A percentile compares a stretch with the other conserved stretches of the same genome.
Evolutionary conservation across 1,140 invertebrate genomes (phyloP).

Genomic region (Chironomus tepperi): DNA sequence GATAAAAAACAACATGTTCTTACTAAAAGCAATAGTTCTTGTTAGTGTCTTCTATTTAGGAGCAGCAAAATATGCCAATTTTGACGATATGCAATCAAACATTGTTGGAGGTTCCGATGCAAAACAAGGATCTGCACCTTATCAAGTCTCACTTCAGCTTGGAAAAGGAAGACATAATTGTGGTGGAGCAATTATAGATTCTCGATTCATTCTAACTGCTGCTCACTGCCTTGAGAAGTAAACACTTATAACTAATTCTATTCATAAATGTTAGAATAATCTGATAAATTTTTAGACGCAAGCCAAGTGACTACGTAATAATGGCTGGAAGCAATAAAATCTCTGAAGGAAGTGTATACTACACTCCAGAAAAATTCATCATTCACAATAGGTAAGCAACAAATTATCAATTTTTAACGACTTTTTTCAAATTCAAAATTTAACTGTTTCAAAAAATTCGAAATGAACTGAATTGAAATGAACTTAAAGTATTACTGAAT

Average conservation of each 20-base stretch:
- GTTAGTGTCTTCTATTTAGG: background rate
- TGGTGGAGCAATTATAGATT: constrained; percentile 39
- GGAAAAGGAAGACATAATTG: constrained; percentile 38
- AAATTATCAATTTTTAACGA: too few species aligned
- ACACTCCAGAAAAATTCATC: constrained; percentile 40
- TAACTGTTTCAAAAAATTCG: too few species aligned
- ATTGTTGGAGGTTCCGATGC: constrained; percentile 42
- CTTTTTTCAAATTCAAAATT: too few species aligned
- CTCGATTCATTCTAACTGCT: constrained; percentile 39
- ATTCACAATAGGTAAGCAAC: constrained; percentile 29
- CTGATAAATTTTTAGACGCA: too few species aligned
- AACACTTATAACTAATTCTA: too few species aligned
- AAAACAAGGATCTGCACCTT: constrained; percentile 37
- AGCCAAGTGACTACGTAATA: constrained; percentile 34
- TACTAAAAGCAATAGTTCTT: background rate
- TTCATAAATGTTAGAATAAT: too few species aligned
- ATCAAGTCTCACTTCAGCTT: constrained; percentile 40
- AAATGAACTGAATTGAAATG: too few species aligned
- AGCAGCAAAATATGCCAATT: background rate
- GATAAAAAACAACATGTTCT: background rate
- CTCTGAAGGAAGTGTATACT: constrained; percentile 40
- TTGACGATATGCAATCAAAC: constrained; percentile 30
- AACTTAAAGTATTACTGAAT: too few species aligned
- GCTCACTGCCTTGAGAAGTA: constrained; percentile 39
- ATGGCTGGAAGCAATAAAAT: constrained; percentile 45